Conservation (phyloP, 2,113 vertebrate genomes). For the Bungarus multicinctus region DNA sequence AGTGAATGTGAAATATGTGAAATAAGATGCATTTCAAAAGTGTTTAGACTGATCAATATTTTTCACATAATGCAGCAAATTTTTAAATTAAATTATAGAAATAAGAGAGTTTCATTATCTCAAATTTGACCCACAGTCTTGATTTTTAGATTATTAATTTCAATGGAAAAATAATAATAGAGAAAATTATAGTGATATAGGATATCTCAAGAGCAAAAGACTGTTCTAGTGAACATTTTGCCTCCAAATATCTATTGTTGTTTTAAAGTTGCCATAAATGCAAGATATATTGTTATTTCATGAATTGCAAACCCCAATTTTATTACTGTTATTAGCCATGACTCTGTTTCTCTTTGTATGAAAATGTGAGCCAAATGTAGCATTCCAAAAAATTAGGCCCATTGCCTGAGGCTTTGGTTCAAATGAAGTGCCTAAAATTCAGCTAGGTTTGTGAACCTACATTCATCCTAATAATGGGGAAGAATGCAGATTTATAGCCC, state of each 20-base stretch:
- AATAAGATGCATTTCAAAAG: not conserved
- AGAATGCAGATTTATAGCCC: not conserved
- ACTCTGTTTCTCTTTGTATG: not conserved
- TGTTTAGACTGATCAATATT: not conserved
- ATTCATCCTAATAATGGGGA: not conserved
- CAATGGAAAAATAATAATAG: not conserved
- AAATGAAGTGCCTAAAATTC: not conserved
- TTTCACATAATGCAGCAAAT: not conserved
- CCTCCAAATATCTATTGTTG: not conserved
- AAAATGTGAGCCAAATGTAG: not conserved
- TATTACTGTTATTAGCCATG: not conserved
- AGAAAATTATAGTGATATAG: not conserved
- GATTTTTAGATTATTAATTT: not conserved
- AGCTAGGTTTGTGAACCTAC: not conserved
- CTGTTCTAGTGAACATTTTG: not conserved
- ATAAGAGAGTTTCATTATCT: not conserved
- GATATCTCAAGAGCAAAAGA: not conserved
- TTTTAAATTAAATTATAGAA: not conserved
- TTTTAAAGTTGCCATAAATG: not conserved
- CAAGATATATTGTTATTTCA: not conserved
- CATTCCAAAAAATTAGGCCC: not conserved
- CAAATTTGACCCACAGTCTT: not conserved
- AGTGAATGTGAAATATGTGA: not conserved
- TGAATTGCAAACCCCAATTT: not conserved
- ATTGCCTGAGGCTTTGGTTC: not conserved